Evolutionary conservation across 2,797 vertebrate genomes (phyloP).

Genomic region (Leucoraja ocellata): DNA sequence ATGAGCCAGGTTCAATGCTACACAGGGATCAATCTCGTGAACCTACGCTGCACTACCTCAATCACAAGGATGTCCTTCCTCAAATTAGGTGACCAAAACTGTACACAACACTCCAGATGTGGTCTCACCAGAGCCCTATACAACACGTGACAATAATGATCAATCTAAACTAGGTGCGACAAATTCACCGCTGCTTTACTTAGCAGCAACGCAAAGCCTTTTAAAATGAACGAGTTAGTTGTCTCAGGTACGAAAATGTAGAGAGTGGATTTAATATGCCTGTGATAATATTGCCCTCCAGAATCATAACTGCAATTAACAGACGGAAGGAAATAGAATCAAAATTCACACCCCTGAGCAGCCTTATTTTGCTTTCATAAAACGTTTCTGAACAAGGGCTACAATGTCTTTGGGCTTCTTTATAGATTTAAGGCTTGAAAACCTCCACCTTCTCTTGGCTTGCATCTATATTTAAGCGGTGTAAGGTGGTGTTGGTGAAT

Average conservation of each 20-base stretch:
- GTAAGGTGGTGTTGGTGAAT: constrained; percentile 22
- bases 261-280: not conserved
- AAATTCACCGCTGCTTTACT: not conserved
- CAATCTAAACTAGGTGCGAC: not conserved
- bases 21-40: too few species aligned
- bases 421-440: not conserved
- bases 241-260: not conserved
- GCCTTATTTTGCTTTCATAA: constrained; percentile 20
- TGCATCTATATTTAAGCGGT: not conserved
- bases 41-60: too few species aligned
- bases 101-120: too few species aligned
- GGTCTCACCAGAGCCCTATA: too few species aligned
- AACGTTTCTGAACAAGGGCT: not conserved
- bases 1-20: not conserved
- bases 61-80: too few species aligned
- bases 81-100: too few species aligned
- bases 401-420: not conserved
- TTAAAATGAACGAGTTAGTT: not conserved
- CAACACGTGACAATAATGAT: too few species aligned
- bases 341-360: not conserved
- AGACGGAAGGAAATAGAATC: constrained; percentile 23
- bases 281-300: constrained; percentile 27
- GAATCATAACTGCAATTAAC: constrained; percentile 12
- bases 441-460: not conserved
- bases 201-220: not conserved